These are phyloP conservation scores for Zaprionus inermis DNA, from an alignment of 1,140 invertebrate species.

Conservation along the genomic window DNA sequence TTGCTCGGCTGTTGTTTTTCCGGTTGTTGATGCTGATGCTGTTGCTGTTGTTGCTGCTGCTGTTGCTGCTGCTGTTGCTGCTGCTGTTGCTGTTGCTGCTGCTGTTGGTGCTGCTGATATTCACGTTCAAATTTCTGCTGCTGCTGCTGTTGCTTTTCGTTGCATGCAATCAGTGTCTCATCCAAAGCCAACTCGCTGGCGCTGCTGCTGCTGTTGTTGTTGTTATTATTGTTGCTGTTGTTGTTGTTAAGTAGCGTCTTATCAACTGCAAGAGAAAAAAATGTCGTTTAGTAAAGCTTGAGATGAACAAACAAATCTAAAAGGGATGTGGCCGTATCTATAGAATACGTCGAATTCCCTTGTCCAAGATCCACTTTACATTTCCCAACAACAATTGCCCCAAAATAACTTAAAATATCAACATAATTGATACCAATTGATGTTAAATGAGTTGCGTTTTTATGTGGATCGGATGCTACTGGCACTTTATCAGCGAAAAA, in stretches of 20 bases:
- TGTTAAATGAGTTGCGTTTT: constrained; percentile 58
- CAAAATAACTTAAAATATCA: constrained; percentile 72
- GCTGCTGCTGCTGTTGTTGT: constrained; percentile 55
- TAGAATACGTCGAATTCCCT: constrained; percentile 21
- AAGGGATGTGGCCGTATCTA: constrained; percentile 15
- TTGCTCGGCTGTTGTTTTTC: constrained; percentile 41
- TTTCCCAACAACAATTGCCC: constrained; percentile 55
- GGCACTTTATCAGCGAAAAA: constrained; percentile 7
- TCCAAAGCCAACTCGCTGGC: constrained; percentile 23
- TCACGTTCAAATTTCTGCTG: background rate
- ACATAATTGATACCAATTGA: constrained; percentile 79
- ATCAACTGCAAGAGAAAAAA: constrained; percentile 58
- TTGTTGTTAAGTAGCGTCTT: constrained; percentile 61
- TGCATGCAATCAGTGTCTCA: constrained; percentile 1
- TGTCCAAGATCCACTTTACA: too few relatives aligned
- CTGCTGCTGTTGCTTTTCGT: background rate
- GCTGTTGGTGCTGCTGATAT: constrained; percentile 8
- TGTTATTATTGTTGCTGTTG: constrained; percentile 58
- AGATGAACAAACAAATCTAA: constrained; percentile 9
- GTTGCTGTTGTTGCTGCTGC: constrained; percentile 29
- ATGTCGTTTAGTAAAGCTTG: constrained; percentile 19
- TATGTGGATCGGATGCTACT: constrained; percentile 40
- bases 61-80: constrained; percentile 27
- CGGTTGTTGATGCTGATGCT: constrained; percentile 35
- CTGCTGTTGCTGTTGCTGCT: constrained; percentile 33